Evolutionary conservation across 2,797 vertebrate genomes (phyloP), one percentile per base, ranked within the genome.

Genomic region (Tapirus indicus): DNA sequence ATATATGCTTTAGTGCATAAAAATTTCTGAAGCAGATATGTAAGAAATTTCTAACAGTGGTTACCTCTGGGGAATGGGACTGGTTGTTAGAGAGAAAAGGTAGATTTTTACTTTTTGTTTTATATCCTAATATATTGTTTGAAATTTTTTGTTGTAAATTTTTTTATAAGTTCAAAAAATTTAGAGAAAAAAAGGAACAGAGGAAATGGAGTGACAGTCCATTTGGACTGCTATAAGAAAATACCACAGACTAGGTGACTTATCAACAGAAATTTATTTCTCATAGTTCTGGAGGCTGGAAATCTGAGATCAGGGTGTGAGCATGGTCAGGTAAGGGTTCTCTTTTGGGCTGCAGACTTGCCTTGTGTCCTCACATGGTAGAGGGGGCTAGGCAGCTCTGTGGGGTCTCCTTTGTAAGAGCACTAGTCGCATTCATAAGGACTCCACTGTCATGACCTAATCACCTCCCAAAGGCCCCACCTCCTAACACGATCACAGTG

Each of bases 81-180:
- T 56, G n/a, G 32, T 74, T 72, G 12, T 86, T 91, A 80, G 72
- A 47, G 44, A 23, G 47, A 89, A 80, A 4, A 69, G 58, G 52
- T 60, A 68, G 2, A 60, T 72, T 77, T 95, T 95, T 93, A 89
- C 68, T 92, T 86, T 97, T 87, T 87, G 79, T 71, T 89, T 97
- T 79, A 71, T 54, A 41, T 16, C 10, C 16, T 74, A 52, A 78
- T 14, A 32, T 64, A 75, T 20, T 68, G 25, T 47, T 82, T 84
- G 25, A 92, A 82, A 62, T 41, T 68, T 92, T 80, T 78, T 54
- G 74, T 71, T 10, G 32, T 69, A 12, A 69, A 38, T 27, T 68
- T 58, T 92, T 89, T 94, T 66, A n/a, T 78, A 44, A 87, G 18
- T 68, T 78, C 9, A 82, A 83, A 64, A 94, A 75, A n/a, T 49